phyloP scores from a whole-genome alignment of 2,113 vertebrate species.

The Aspidoscelis tigris region DNA sequence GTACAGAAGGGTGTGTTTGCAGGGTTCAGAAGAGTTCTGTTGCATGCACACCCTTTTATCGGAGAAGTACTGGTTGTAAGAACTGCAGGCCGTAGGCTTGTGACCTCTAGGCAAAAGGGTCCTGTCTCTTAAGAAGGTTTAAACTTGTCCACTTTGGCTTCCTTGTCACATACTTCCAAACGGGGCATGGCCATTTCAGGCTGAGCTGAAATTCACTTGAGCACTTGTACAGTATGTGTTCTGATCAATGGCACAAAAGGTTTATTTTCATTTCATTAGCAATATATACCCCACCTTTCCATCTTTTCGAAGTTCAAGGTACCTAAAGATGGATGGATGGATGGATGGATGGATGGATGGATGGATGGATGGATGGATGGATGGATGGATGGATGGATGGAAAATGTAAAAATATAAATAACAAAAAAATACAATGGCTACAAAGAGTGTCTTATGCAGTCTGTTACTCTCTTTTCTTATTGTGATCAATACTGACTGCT shows the following conservation, averaged over 20 bases:
- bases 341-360: no score
- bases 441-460: no score
- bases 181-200: not conserved
- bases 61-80: not conserved
- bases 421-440: no score
- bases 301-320: no score
- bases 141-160: not conserved
- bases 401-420: no score
- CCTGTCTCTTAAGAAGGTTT: not conserved
- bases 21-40: not conserved
- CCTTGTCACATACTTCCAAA: not conserved
- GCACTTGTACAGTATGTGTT: no score
- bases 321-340: no score
- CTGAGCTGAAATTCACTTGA: not conserved
- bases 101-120: not conserved
- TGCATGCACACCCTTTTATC: not conserved
- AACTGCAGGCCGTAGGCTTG: not conserved
- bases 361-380: no score
- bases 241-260: not conserved
- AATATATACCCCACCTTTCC: no score
- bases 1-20: not conserved
- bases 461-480: not conserved
- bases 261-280: no score
- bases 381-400: no score
- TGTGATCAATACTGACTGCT: not conserved